Evolutionary conservation across 35 echinoderm and acorn worm genomes (phyloP), one percentile per base, ranked within the genome.

Genomic region (Ptychodera flava): DNA sequence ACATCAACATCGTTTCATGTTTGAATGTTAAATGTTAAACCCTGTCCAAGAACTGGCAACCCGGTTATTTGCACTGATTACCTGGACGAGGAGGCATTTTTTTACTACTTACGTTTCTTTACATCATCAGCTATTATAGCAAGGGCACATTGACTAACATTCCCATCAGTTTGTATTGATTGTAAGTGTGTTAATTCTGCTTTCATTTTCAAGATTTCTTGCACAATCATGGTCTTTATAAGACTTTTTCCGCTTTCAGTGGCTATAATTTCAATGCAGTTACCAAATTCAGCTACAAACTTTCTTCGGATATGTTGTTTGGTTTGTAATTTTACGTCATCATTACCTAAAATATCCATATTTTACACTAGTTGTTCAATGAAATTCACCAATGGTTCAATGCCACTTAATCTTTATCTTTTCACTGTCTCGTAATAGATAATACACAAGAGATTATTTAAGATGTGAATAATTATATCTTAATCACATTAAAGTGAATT

Each of bases 1-100:
- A 90, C 78, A 0, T 79, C 37, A 15, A 35, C 36, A 30, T 85
- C 14, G 28, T 34, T 33, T 0, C 76, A 12, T 0, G 78, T 45
- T 28, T 79, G 35, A 31, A 90, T 85, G 31, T n/a, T n/a, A n/a
- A n/a, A n/a, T n/a, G n/a, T 90, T 90, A 36, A 80, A 85, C 0
- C 89, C 89, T 15, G 89, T 90, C 83, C 89, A 90, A 28, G 82
- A 85, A 38, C 89, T 90, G 35, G 85, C 33, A 31, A 1, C 37
- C 31, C 85, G 89, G 30, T 85, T 29, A 1, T 16, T 0, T 28
- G 16, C 38, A 22, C 22, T 64, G 45, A 6, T 64, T 22, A 22
- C 45, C 6, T 64, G 45, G 45, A 64, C 6, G 22, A 12, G 45
- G 45, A 12, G 22, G 45, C 45, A 6, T 12, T 6, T 64, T 64